Evolutionary conservation across 2,888 invertebrate species (phyloP).

Genomic region (Ellobium chinense): DNA sequence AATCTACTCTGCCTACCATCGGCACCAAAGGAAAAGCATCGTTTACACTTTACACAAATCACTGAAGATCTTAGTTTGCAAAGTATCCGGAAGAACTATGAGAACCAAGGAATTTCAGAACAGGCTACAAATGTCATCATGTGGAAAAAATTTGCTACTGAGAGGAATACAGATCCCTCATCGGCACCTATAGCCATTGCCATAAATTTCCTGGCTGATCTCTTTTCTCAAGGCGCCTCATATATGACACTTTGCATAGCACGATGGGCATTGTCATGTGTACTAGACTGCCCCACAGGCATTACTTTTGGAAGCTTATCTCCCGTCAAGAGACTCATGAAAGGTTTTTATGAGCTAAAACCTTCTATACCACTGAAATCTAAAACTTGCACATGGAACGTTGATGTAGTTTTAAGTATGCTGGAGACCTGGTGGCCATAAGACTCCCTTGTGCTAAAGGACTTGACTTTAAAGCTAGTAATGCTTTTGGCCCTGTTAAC

Average conservation of each 20-base stretch:
- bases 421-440: slow-evolving; percentile 9
- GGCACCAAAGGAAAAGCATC: too few relatives aligned
- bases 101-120: not conserved
- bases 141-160: not conserved
- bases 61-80: not conserved
- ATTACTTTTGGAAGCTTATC: not conserved
- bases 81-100: not conserved
- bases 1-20: not conserved
- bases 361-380: not conserved
- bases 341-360: slow-evolving; percentile 1
- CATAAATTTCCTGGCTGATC: not conserved
- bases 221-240: not conserved
- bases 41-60: too few relatives aligned
- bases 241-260: not conserved
- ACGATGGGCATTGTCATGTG: not conserved
- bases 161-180: not conserved
- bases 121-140: not conserved
- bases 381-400: not conserved
- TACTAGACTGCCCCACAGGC: not conserved
- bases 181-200: not conserved
- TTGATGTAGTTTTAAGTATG: not conserved
- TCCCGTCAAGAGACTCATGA: slow-evolving; percentile 3
- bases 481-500: not conserved
- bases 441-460: not conserved
- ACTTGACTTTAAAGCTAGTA: slow-evolving; percentile 5